Evolutionary conservation across 2,113 vertebrate genomes (phyloP).

Genomic region (Typhlomys cinereus): DNA sequence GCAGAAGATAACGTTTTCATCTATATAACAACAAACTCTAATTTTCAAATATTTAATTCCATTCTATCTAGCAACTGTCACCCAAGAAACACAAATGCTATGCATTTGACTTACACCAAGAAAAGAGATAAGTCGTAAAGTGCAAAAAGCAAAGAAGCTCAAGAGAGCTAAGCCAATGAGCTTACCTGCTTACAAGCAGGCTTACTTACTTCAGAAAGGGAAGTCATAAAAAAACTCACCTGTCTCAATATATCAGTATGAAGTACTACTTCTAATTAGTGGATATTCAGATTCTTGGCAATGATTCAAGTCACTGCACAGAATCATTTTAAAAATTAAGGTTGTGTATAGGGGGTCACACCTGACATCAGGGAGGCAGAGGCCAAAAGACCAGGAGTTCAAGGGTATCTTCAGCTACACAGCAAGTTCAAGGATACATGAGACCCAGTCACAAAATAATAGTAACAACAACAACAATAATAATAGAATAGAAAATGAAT

Average conservation of each 20-base stretch:
- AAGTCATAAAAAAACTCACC: neutral
- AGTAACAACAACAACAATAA: too few relatives aligned
- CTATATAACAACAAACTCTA: neutral
- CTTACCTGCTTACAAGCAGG: too few relatives aligned
- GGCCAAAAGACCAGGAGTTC: neutral
- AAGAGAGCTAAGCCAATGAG: constrained; percentile 13
- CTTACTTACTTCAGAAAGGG: constrained; percentile 36
- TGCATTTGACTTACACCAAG: neutral
- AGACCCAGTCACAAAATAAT: neutral
- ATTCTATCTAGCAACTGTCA: constrained; percentile 41
- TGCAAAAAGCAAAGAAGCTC: constrained; percentile 43
- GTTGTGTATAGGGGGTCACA: neutral
- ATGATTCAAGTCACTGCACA: constrained; percentile 33
- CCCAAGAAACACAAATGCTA: constrained; percentile 1
- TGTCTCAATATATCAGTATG: neutral
- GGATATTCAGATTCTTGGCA: constrained; percentile 46
- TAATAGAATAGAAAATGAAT: neutral
- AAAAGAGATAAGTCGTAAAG: constrained; percentile 3
- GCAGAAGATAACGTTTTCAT: constrained; percentile 29
- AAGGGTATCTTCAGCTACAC: neutral
- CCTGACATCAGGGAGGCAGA: neutral
- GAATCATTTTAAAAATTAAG: constrained; percentile 22
- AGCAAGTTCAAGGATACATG: neutral
- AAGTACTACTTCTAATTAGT: constrained; percentile 23
- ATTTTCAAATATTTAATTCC: constrained; percentile 60